phyloP scores from a whole-genome alignment of 2,888 invertebrate genomes.

The Euplexia lucipara region DNA sequence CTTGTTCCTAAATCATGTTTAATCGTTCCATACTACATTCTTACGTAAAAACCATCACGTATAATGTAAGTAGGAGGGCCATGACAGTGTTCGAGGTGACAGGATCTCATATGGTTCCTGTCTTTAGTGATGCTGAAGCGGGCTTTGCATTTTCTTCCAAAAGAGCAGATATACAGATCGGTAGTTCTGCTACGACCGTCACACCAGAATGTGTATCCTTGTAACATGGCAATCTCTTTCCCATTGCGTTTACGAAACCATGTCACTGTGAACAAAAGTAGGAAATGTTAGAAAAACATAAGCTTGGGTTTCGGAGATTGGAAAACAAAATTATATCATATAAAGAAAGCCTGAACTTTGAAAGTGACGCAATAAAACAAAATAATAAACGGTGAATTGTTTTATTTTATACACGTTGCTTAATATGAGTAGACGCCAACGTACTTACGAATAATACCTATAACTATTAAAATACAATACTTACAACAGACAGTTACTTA shows the following conservation, averaged over 20 bases:
- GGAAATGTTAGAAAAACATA: background rate
- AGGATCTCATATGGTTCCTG: conserved; percentile 22
- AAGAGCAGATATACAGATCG: conserved; percentile 30
- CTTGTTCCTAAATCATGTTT: background rate
- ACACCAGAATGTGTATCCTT: conserved; percentile 71
- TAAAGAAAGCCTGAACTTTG: background rate
- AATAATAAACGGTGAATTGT: background rate
- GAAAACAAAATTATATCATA: no score
- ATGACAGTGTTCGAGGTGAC: conserved; percentile 27
- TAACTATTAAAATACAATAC: no score
- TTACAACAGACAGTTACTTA: no score
- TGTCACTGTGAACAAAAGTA: background rate
- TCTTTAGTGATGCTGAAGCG: conserved; percentile 45
- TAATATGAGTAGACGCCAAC: no score
- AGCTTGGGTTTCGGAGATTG: background rate
- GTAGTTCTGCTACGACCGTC: conserved; percentile 25
- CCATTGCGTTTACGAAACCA: conserved; percentile 59
- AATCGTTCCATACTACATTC: conserved; percentile 7
- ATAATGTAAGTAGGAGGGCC: conserved; percentile 33
- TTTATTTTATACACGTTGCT: background rate
- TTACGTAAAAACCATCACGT: conserved; percentile 30
- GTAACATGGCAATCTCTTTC: conserved; percentile 66
- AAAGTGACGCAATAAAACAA: conserved; percentile 1
- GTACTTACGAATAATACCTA: no score
- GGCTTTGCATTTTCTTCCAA: conserved; percentile 34